Conservation (phyloP, 2,888 invertebrate species). For the Rugalucina vietnamica region DNA sequence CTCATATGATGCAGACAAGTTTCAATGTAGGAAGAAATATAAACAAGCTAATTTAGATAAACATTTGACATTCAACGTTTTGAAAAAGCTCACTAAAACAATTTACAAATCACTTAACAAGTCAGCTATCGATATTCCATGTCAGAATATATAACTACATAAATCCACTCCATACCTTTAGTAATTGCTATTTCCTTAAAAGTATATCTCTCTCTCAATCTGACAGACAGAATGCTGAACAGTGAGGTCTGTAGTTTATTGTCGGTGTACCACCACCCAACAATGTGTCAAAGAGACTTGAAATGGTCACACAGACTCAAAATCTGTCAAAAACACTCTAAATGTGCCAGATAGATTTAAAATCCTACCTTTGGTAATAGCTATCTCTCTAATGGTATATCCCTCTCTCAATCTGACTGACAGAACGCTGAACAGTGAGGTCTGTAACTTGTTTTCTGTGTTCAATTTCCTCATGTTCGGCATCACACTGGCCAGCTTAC, state of each 20-base stretch:
- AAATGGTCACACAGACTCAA: no score
- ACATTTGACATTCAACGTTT: no score
- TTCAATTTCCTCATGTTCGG: slow-evolving; percentile 88
- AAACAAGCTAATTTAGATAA: no score
- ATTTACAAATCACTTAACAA: no score
- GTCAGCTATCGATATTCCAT: no score
- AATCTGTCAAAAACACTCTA: background rate
- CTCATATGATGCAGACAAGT: no score
- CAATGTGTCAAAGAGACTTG: no score
- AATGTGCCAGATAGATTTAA: background rate
- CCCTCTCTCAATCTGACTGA: slow-evolving; percentile 91
- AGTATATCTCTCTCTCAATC: slow-evolving; percentile 91
- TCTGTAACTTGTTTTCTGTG: slow-evolving; percentile 87
- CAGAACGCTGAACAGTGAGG: slow-evolving; percentile 87
- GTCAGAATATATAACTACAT: background rate
- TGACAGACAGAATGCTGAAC: slow-evolving; percentile 88
- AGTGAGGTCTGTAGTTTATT: slow-evolving; percentile 86
- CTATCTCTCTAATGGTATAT: slow-evolving; percentile 87
- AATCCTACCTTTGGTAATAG: slow-evolving; percentile 61
- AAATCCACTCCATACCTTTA: slow-evolving; percentile 51
- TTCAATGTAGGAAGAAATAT: no score
- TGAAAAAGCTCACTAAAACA: no score
- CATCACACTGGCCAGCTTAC: slow-evolving; percentile 81
- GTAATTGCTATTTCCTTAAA: slow-evolving; percentile 84
- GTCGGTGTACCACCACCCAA: no score